phyloP scores from a whole-genome alignment of 2,797 vertebrate species.

The Syndactyla subalaris region DNA sequence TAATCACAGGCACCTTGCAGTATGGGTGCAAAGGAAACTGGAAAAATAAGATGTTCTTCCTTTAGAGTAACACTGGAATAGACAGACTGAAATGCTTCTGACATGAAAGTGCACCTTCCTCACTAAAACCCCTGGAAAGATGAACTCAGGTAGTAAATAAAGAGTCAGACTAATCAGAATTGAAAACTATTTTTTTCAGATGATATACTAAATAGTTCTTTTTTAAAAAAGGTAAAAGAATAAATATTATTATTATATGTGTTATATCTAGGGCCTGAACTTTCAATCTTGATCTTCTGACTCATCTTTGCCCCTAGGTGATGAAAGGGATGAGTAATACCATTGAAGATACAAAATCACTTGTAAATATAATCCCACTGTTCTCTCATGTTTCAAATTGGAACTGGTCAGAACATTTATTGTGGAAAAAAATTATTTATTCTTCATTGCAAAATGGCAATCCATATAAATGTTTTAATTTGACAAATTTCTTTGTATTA shows the following conservation, averaged over 20 bases:
- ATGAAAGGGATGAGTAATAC: background rate
- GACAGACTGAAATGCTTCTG: background rate
- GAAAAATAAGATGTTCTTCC: background rate
- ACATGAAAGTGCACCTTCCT: background rate
- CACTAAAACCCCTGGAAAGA: background rate
- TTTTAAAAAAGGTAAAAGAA: background rate
- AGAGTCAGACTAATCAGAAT: background rate
- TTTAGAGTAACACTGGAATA: background rate
- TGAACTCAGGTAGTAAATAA: background rate
- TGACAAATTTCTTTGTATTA: background rate
- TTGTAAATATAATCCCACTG: slow-evolving; percentile 16
- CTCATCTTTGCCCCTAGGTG: background rate
- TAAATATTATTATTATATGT: background rate
- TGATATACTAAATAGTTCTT: background rate
- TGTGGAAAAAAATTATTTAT: background rate
- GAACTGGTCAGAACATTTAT: slow-evolving; percentile 1
- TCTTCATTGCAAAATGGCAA: slow-evolving; percentile 1
- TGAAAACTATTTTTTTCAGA: background rate
- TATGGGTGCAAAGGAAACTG: background rate
- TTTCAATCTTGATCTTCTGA: slow-evolving; percentile 18
- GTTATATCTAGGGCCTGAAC: background rate
- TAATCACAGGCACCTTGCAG: background rate
- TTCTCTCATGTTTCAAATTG: background rate
- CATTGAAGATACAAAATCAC: background rate
- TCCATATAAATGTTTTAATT: background rate